Percentiles rank a stretch among this genome's conserved stretches.
Evolutionary conservation across 2,797 vertebrate species (phyloP).

Genomic region (Coregonus suidteri): DNA sequence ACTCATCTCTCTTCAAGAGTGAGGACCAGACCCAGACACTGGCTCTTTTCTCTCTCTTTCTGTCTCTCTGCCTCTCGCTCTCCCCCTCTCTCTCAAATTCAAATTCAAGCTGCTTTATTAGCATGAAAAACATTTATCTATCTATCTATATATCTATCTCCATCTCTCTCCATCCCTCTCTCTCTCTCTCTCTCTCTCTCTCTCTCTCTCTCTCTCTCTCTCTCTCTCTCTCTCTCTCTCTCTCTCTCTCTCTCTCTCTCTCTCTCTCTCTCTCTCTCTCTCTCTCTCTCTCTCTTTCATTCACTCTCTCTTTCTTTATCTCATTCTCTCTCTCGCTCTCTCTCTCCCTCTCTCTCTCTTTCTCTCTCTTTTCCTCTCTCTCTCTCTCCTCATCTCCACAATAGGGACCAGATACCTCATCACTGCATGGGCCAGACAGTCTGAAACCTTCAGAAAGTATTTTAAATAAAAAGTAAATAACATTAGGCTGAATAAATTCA

Average conservation of each 20-base stretch:
- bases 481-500: background rate
- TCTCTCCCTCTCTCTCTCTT: conserved; percentile 14
- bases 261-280: conserved; percentile 16
- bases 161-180: no score
- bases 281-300: background rate
- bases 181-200: no score
- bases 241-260: no score
- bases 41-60: background rate
- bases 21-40: background rate
- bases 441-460: background rate
- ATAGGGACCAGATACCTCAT: background rate
- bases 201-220: no score
- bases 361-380: conserved; percentile 12
- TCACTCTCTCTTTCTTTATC: no score
- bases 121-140: no score
- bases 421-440: background rate
- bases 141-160: no score
- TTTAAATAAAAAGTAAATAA: background rate
- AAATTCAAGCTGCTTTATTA: no score
- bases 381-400: background rate
- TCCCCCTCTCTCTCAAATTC: no score
- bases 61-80: no score
- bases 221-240: no score
- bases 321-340: background rate
- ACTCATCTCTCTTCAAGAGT: no score